phyloP scores from a whole-genome alignment of 1,140 invertebrate species.

The Cepaea nemoralis region DNA sequence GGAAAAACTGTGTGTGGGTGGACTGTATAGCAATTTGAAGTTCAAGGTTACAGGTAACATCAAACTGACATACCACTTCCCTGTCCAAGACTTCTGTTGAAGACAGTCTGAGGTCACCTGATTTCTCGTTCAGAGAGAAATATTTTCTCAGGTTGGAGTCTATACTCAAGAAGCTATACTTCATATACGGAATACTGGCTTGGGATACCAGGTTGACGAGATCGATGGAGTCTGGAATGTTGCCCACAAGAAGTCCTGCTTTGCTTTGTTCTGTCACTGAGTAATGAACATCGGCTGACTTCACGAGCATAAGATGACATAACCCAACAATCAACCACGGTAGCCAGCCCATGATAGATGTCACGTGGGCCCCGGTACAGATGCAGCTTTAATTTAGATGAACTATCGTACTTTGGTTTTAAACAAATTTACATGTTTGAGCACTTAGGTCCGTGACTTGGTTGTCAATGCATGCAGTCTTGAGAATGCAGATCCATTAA shows the following conservation, averaged over 20 bases:
- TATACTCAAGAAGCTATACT: slow-evolving; percentile 48
- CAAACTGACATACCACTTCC: slow-evolving; percentile 51
- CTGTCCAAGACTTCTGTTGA: slow-evolving; percentile 42
- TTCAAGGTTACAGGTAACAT: slow-evolving; percentile 41
- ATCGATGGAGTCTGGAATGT: slow-evolving; percentile 45
- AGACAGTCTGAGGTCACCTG: slow-evolving; percentile 44
- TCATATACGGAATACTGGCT: slow-evolving; percentile 35
- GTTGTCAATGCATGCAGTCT: neutral
- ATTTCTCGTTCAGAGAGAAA: slow-evolving; percentile 48
- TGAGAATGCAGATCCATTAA: neutral
- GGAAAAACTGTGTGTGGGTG: slow-evolving; percentile 44
- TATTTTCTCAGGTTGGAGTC: slow-evolving; percentile 40
- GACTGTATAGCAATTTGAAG: slow-evolving; percentile 51
- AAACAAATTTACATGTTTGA: neutral
- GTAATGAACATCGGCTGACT: slow-evolving; percentile 37
- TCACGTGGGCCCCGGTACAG: neutral
- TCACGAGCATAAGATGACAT: neutral
- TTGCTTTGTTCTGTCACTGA: slow-evolving; percentile 40
- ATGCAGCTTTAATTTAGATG: neutral
- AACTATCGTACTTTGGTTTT: no score
- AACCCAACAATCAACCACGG: neutral
- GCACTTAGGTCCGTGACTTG: neutral
- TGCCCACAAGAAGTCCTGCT: slow-evolving; percentile 48
- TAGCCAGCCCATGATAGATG: neutral
- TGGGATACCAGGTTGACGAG: slow-evolving; percentile 35